Evolutionary conservation across 2,888 invertebrate genomes (phyloP).

Genomic region (Netelia virgata): DNA sequence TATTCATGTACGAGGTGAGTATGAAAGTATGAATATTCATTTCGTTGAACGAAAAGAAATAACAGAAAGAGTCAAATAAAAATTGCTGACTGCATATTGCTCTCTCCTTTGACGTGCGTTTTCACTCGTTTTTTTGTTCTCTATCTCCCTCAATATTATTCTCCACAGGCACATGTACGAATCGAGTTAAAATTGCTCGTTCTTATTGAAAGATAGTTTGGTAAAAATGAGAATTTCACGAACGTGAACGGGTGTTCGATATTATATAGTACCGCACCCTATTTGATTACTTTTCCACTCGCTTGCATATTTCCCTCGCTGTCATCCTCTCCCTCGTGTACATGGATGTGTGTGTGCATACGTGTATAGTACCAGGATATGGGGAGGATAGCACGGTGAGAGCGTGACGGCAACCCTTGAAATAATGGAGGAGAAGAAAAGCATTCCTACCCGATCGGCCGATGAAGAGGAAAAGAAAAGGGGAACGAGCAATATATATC

Average conservation of each 20-base stretch:
- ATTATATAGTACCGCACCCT: conserved; percentile 13
- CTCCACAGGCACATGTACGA: neutral
- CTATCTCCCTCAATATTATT: neutral
- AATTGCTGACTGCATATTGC: neutral
- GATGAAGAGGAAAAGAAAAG: conserved; percentile 42
- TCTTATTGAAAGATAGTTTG: conserved; percentile 36
- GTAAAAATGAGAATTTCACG: conserved; percentile 32
- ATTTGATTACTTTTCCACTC: conserved; percentile 50
- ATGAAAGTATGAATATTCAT: conserved; percentile 2
- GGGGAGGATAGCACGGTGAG: conserved; percentile 19
- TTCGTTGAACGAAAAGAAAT: neutral
- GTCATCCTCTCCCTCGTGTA: neutral
- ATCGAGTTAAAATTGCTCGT: neutral
- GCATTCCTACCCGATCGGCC: conserved; percentile 37
- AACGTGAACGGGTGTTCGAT: neutral
- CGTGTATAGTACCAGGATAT: conserved; percentile 8
- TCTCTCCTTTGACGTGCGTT: neutral
- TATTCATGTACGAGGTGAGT: neutral
- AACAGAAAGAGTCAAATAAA: neutral
- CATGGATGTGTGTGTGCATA: neutral
- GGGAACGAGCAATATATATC: conserved; percentile 22
- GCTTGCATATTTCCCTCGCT: conserved; percentile 16
- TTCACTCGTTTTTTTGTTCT: neutral
- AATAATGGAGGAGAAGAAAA: conserved; percentile 66
- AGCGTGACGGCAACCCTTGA: conserved; percentile 56